Percentiles rank a stretch among this genome's conserved stretches.
Evolutionary conservation across 2,113 vertebrate species (phyloP).

Genomic region (Sphaerodactylus townsendi): DNA sequence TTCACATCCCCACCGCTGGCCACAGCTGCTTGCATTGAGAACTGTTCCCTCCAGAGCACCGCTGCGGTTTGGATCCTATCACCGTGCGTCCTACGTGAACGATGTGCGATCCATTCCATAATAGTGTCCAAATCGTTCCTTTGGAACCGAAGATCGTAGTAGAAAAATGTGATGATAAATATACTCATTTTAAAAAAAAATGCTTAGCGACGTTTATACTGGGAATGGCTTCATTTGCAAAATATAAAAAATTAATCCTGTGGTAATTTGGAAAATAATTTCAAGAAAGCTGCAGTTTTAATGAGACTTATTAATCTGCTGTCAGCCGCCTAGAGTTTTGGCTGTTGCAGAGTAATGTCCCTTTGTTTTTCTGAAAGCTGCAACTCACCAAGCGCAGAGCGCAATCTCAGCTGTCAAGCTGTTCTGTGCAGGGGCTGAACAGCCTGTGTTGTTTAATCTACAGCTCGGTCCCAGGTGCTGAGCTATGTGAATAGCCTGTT

Average conservation of each 20-base stretch:
- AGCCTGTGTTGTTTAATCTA: constrained; percentile 15
- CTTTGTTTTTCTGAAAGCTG: constrained; percentile 12
- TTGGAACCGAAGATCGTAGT: neutral
- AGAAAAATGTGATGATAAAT: constrained; percentile 5
- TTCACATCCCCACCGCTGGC: neutral
- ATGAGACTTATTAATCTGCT: neutral
- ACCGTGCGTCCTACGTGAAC: neutral
- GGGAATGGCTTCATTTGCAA: neutral
- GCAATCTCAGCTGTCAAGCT: constrained; percentile 24
- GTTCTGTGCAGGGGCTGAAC: constrained; percentile 19
- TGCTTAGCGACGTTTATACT: neutral
- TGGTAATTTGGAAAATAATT: constrained; percentile 14
- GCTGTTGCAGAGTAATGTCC: constrained; percentile 4
- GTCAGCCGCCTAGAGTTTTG: constrained; percentile 15
- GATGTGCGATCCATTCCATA: neutral
- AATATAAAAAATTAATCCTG: constrained; percentile 35
- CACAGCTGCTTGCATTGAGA: neutral
- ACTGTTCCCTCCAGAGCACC: neutral
- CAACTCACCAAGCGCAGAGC: neutral
- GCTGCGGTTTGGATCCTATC: neutral
- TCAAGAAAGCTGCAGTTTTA: constrained; percentile 19
- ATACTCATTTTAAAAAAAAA: constrained; percentile 1
- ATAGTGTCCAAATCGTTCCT: neutral
- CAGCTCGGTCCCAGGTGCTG: constrained; percentile 17
- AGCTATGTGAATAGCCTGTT: constrained; percentile 14